Conservation (phyloP, 2,888 invertebrate species). For the Synanthedon vespiformis region DNA sequence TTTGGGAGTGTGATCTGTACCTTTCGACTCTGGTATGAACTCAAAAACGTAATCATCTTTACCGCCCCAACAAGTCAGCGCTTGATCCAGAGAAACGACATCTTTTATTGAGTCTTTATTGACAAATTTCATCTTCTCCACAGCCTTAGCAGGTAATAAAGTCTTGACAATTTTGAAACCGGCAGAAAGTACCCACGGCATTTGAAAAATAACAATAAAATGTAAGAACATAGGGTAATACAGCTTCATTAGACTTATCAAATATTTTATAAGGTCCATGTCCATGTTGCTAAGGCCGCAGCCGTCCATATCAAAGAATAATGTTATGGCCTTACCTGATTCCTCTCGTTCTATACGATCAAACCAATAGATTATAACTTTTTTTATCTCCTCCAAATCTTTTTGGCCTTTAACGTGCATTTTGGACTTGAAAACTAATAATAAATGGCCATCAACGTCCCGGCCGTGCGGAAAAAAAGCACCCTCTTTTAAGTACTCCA, state of each 20-base stretch:
- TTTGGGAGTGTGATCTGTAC: conserved; percentile 49
- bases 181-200: conserved; percentile 94
- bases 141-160: conserved; percentile 88
- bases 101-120: conserved; percentile 80
- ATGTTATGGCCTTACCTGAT: conserved; percentile 80
- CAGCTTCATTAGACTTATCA: conserved; percentile 86
- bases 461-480: conserved; percentile 80
- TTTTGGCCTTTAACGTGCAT: conserved; percentile 83
- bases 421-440: conserved; percentile 85
- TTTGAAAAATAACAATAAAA: conserved; percentile 90
- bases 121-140: conserved; percentile 88
- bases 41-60: conserved; percentile 78
- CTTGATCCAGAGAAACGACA: conserved; percentile 79
- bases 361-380: conserved; percentile 87
- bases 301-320: conserved; percentile 92
- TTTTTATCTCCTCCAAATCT: conserved; percentile 81
- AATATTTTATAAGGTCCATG: conserved; percentile 89
- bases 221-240: conserved; percentile 91
- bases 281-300: conserved; percentile 90
- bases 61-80: conserved; percentile 85
- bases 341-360: conserved; percentile 82
- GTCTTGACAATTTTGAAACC: conserved; percentile 92
- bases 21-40: conserved; percentile 74
- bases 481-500: conserved; percentile 82
- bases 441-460: conserved; percentile 82